Evolutionary conservation across 2,797 vertebrate genomes (phyloP), one percentile per base, ranked within the genome.

Genomic region (Chelon labrosus): DNA sequence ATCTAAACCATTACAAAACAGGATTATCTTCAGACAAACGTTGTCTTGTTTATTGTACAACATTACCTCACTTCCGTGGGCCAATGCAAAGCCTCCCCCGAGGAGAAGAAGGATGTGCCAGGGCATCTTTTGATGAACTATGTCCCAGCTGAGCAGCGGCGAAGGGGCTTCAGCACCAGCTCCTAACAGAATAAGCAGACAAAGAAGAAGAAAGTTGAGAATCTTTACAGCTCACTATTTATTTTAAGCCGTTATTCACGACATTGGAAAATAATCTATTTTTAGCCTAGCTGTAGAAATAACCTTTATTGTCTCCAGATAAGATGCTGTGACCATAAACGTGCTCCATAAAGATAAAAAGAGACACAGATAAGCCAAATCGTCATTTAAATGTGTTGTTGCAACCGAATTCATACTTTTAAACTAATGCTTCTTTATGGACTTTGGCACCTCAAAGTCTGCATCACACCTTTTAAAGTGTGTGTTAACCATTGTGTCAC

Each of bases 1-100:
- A 7, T 61, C 27, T 0, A 65, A 27, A 65, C 22, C 73, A 27
- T 47, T 35, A 54, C 0, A 47, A 19, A 2, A 63, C 13, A 60
- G 4, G 5, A 47, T 12, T 10, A 16, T 10, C 13, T 51, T 53
- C 4, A 53, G 20, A 50, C 58, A 52, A 42, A 52, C 35, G 2
- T n/a, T 16, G 5, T 12, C 9, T 27, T 54, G 7, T 10, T 42
- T 17, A 47, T 44, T 12, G 38, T 35, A 7, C 11, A 55, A 3
- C 5, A 2, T 65, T 77, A 97, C 96, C 95, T 97, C 96, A 16
- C 96, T 97, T 81, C 95, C 96, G 16, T 94, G 94, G 77, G 96
- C 96, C 83, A 98, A 79, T 41, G 95, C 96, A 70, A 96, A 98
- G 46, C 96, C 96, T 17, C 96, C 96, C 46, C 96, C 96, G 78